These are phyloP conservation scores for Tupiocoris notatus DNA, from an alignment of 2,888 invertebrate genomes.

Conservation along the genomic window DNA sequence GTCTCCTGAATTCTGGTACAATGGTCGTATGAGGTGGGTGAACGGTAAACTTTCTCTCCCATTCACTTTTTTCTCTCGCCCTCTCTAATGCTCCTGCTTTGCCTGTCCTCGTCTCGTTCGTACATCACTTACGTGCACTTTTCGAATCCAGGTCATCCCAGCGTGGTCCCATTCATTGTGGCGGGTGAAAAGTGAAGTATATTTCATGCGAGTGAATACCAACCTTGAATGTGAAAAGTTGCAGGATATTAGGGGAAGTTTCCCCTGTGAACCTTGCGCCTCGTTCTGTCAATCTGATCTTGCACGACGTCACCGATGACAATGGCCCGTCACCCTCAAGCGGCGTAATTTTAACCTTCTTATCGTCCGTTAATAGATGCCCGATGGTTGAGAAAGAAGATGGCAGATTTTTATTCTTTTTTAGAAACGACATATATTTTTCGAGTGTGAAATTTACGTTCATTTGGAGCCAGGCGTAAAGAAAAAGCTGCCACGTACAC, in stretches of 20 bases:
- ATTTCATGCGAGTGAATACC: not conserved
- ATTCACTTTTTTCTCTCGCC: constrained; percentile 21
- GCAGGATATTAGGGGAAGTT: constrained; percentile 36
- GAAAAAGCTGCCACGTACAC: too few species aligned
- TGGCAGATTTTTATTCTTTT: too few species aligned
- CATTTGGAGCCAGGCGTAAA: too few species aligned
- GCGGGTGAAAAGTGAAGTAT: not conserved
- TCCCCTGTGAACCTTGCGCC: not conserved
- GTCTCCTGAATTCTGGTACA: not conserved
- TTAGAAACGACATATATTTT: too few species aligned
- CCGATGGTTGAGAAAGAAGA: too few species aligned
- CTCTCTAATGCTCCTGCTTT: constrained; percentile 7
- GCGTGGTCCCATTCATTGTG: not conserved
- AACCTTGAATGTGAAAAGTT: constrained; percentile 9
- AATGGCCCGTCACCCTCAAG: too few species aligned
- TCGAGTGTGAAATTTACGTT: too few species aligned
- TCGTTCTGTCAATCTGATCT: not conserved
- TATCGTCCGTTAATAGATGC: too few species aligned
- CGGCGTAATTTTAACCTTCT: too few species aligned
- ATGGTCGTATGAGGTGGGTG: constrained; percentile 24
- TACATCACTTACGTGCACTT: not conserved
- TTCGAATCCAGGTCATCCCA: not conserved
- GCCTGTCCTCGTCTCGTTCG: not conserved
- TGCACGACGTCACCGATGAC: not conserved
- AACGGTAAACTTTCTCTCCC: constrained; percentile 30